A percentile compares a stretch with the other conserved stretches of the same genome.
These are phyloP conservation scores for Tursiops truncatus DNA, from an alignment of 2,113 vertebrate species.

Conservation along the genomic window DNA sequence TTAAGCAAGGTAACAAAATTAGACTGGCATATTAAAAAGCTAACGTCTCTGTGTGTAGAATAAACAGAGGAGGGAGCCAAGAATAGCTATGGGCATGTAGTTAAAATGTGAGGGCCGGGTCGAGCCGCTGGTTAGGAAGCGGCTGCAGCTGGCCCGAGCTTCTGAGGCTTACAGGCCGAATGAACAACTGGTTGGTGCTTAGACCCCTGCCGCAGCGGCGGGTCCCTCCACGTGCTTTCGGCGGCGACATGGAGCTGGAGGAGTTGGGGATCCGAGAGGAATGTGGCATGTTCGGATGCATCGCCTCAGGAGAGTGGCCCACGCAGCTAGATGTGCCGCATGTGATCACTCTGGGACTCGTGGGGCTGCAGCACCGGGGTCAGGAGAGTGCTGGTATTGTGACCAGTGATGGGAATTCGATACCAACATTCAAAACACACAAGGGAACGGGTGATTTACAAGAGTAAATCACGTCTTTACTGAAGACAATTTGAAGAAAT, in stretches of 20 bases:
- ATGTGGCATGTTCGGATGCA: slow-evolving; percentile 97
- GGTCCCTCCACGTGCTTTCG: slow-evolving; percentile 72
- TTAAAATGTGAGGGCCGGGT: neutral
- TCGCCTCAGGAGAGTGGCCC: slow-evolving; percentile 95
- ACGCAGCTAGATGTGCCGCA: slow-evolving; percentile 96
- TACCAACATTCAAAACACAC: slow-evolving; percentile 90
- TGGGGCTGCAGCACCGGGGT: slow-evolving; percentile 97
- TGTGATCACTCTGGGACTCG: slow-evolving; percentile 93
- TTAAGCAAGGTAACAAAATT: neutral
- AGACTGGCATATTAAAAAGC: neutral
- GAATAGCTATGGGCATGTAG: neutral
- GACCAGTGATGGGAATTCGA: slow-evolving; percentile 92
- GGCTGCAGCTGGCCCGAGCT: neutral
- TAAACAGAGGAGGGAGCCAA: neutral
- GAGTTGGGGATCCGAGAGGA: slow-evolving; percentile 94
- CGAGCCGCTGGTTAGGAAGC: neutral
- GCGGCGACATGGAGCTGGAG: slow-evolving; percentile 91
- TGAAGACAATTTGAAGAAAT: slow-evolving; percentile 93
- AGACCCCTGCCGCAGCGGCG: slow-evolving; percentile 25
- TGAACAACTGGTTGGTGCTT: slow-evolving; percentile 35
- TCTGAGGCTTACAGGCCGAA: neutral
- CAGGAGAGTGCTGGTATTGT: slow-evolving; percentile 98
- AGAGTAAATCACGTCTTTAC: slow-evolving; percentile 90
- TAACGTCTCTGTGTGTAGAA: neutral
- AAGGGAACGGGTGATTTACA: slow-evolving; percentile 93